Percentiles rank a stretch among this genome's conserved stretches.
Evolutionary conservation across 92 coral and sea anemone species (phyloP).

Genomic region (Actinernus sp.): DNA sequence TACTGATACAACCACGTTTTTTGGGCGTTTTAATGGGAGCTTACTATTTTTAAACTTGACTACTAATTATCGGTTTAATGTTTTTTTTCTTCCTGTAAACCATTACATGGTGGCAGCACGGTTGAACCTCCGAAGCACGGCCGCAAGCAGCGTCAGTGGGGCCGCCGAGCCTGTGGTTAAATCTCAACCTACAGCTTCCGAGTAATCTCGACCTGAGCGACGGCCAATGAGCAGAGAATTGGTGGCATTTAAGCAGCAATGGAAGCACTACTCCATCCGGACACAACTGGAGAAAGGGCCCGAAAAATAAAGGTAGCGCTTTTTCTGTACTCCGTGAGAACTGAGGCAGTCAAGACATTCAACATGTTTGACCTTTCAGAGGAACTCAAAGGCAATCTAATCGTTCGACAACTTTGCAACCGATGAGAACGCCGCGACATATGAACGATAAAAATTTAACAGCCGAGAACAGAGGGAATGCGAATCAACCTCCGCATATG

Average conservation of each 20-base stretch:
- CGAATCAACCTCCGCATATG: constrained; percentile 2
- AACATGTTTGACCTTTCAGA: constrained; percentile 18
- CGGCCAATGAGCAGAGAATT: constrained; percentile 9
- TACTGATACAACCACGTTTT: no score
- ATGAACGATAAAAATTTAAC: constrained; percentile 27
- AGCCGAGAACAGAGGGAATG: no score
- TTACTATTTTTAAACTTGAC: no score
- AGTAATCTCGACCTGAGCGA: constrained; percentile 3
- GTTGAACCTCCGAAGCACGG: no score
- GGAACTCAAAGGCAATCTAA: constrained; percentile 8
- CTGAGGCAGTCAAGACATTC: constrained; percentile 28
- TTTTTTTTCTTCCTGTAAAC: no score
- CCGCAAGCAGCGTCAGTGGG: no score
- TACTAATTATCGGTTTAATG: no score
- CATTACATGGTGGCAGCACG: no score
- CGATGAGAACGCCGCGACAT: constrained; percentile 20
- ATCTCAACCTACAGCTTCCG: constrained; percentile 25
- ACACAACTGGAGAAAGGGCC: constrained; percentile 9
- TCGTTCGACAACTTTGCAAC: constrained; percentile 29
- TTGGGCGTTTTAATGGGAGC: no score
- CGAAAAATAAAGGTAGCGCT: constrained; percentile 40
- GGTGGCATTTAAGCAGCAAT: no score
- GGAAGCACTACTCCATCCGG: constrained; percentile 33
- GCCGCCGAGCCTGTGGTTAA: no score
- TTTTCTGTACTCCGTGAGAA: constrained; percentile 33